Percentiles rank a stretch among this genome's conserved stretches.
phyloP scores from a whole-genome alignment of 2,888 invertebrate species.

The Caradrina clavipalpis region DNA sequence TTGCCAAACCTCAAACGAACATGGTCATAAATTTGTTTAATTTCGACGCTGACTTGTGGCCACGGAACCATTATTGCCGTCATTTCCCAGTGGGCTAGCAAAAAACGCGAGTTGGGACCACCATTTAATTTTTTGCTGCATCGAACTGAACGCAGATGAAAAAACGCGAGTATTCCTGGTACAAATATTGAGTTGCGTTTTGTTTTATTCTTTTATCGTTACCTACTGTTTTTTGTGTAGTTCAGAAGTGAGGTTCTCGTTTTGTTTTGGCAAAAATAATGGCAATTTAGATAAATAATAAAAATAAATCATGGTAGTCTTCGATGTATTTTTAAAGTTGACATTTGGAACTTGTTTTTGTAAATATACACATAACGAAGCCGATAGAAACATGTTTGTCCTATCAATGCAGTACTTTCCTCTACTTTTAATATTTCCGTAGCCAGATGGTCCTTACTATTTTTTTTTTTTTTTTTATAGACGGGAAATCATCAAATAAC shows the following conservation, averaged over 20 bases:
- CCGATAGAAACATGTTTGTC: no score
- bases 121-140: constrained; percentile 53
- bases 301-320: no score
- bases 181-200: constrained; percentile 44
- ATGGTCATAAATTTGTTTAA: constrained; percentile 55
- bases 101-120: constrained; percentile 51
- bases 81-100: constrained; percentile 55
- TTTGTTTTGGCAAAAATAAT: neutral
- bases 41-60: constrained; percentile 44
- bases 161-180: constrained; percentile 40
- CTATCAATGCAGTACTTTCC: no score
- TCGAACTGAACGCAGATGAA: constrained; percentile 27
- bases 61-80: constrained; percentile 28
- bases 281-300: neutral
- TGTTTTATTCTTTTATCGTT: constrained; percentile 11
- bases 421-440: no score
- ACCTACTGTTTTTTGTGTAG: constrained; percentile 16
- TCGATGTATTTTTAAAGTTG: neutral
- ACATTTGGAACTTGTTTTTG: no score
- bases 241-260: neutral
- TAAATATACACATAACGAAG: no score
- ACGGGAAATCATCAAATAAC: no score
- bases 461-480: no score
- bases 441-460: no score
- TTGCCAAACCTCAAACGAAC: constrained; percentile 53